Evolutionary conservation across 2,113 vertebrate species (phyloP), one percentile per base, ranked within the genome.

Genomic region (Perca flavescens): DNA sequence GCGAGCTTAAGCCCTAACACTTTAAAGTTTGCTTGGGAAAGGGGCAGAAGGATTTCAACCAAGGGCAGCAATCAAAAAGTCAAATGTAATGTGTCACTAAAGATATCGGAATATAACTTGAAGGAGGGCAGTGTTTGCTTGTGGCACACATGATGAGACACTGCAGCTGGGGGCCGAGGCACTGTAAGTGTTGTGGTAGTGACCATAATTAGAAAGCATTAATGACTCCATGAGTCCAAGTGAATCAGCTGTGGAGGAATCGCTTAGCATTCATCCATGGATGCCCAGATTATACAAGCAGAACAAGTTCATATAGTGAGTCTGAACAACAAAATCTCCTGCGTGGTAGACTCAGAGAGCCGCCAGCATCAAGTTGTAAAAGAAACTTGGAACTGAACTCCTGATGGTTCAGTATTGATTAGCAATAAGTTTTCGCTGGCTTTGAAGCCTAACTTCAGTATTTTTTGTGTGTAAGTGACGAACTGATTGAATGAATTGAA

Each of bases 401-500:
- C 12, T 57, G 40, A 60, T 50, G 54, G 25, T 49, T 34, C 54
- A 68, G 43, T 60, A 58, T 65, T 58, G 53, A 77, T 56, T 21
- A 49, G 56, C 10, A 40, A 43, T 8, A 56, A 12, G n/a, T 28
- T 54, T 57, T 43, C 34, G 28, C 13, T 50, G 4, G 57, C 46
- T 8, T 40, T 40, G 8, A 40, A 40, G 36, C 1, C 36, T 43
- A 9, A 43, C 10, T 43, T 11, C 40, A 11, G 11, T 43, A 2
- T 11, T 43, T 43, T 40, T 43, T 43, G 2, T 43, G 9, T 43
- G 40, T 43, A 43, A 43, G 40, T 11, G 40, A 43, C 10, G n/a
- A n/a, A n/a, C n/a, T n/a, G n/a, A n/a, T n/a, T n/a, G n/a, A n/a
- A n/a, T n/a, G n/a, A n/a, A n/a, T n/a, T n/a, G n/a, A n/a, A n/a